Base-by-base conservation (phyloP, 2,113 vertebrate genomes). In the Formicarius rufipectus region DNA sequence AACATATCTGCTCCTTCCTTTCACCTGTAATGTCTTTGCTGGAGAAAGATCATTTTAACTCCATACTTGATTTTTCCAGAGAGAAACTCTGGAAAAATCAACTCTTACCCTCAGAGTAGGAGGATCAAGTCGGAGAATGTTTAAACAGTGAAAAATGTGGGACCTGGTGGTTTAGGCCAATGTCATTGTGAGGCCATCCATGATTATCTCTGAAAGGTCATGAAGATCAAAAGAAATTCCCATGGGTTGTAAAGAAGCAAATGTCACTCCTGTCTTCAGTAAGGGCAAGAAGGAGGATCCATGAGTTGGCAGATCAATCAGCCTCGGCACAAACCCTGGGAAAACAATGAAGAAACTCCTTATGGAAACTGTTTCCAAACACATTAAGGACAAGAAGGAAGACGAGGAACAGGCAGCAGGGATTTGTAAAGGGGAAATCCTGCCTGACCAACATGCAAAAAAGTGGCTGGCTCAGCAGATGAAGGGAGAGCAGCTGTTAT, bases 401-500 rank as follows among this genome's bases (percentile, higher is more conserved):
- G 39, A n/a, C 4, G n/a, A 14, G 12, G 18, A 89, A 27, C 42
- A 84, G 50, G 7, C 25, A 81, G 40, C 33, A 74, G 66, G 60
- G 37, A 37, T 66, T 53, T 63, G 12, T 23, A 15, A 69, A 74
- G 9, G 9, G 27, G 21, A 63, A 63, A 39, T 35, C 47, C 47
- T 20, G 8, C 16, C 67, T 73, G 35, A 58, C 14, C 24, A 76
- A 44, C 5, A 25, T 13, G 8, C 1, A 12, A 49, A 73, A 22
- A 53, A 85, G 53, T 81, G 14, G 37, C 25, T 74, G 55, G 3
- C 24, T 66, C 33, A 58, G 15, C 25, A 16, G 23, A 10, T 12
- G 15, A 60, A 47, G 9, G 4, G 20, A 78, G 22, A 49, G 6
- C 21, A 76, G 15, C 0, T 0, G 7, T 20, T 86, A 18, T 64